Evolutionary conservation across 2,797 vertebrate species (phyloP).

Genomic region (Lepilemur ruficaudatus): DNA sequence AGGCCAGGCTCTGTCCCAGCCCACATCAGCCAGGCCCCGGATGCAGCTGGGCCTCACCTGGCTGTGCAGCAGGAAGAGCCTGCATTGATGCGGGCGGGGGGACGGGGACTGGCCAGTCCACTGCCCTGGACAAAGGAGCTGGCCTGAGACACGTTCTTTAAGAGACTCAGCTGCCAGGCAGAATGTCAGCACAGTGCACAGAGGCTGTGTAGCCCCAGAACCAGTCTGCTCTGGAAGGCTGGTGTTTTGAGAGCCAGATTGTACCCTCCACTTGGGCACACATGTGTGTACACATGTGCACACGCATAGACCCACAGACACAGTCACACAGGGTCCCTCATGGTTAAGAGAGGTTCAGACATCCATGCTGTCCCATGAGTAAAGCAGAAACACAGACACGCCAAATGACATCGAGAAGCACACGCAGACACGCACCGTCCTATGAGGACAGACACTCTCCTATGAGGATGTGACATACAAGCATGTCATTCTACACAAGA

Average conservation of each 20-base stretch:
- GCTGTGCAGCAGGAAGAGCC: background rate
- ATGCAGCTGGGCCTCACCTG: slow-evolving; percentile 35
- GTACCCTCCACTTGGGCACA: background rate
- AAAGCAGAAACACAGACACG: background rate
- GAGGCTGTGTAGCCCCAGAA: background rate
- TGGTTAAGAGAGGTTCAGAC: background rate
- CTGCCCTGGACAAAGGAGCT: background rate
- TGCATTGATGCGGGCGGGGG: fast-evolving
- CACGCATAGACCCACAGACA: background rate
- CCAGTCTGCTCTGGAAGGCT: background rate
- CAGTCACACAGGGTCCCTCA: fast-evolving
- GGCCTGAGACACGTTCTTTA: background rate
- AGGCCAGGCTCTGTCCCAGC: background rate
- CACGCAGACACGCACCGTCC: fast-evolving
- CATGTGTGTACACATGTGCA: fast-evolving
- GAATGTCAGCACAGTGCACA: fast-evolving
- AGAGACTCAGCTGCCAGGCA: background rate
- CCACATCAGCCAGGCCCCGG: background rate
- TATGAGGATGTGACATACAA: fast-evolving
- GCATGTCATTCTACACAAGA: fast-evolving
- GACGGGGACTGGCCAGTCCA: background rate
- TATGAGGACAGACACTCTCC: background rate
- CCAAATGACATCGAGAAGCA: background rate
- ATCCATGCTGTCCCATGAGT: background rate
- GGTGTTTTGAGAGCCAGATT: fast-evolving